Evolutionary conservation across 1,140 invertebrate species (phyloP), one percentile per base, ranked within the genome.

Genomic region (Arion vulgaris): DNA sequence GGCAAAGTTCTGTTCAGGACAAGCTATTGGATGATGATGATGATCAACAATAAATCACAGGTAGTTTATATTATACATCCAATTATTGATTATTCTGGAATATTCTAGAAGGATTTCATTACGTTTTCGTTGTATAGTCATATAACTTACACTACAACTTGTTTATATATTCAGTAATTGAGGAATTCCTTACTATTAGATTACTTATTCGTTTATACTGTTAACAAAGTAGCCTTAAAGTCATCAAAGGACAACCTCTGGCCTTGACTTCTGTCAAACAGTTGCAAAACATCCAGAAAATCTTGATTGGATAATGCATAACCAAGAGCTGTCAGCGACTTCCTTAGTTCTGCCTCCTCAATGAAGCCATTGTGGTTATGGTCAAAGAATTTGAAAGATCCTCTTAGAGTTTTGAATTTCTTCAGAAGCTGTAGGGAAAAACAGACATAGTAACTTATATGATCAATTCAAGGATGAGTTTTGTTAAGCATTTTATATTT

Each of bases 301-400:
- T 81, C 80, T 41, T 81, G 69, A 57, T 73, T 38, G 45, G 53
- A 57, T 5, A 81, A 39, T 28, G 38, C 15, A 66, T 81, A 81
- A 28, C 80, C 80, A 9, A 81, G 62, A 28, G 34, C 19, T n/a
- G 53, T 75, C 38, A 89, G 76, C 7, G 87, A 84, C 13, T 84
- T 71, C 26, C 77, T 78, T 83, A 89, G 86, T 26, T 89, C 87
- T 53, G 36, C 28, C 23, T 85, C 79, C 39, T 79, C 80, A n/a
- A 89, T 74, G 19, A 66, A 83, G 9, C 88, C 88, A 66, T 74
- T 82, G 13, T 75, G 71, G 51, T 83, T 85, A 13, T 77, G 68
- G 51, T 89, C 88, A 45, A 87, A 72, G 57, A 85, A 83, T 28
- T 85, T 84, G 69, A 89, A 89, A 2, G 87, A 83, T 38, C 86